Evolutionary conservation across 1,140 invertebrate species (phyloP).

Genomic region (Andricus grossulariae): DNA sequence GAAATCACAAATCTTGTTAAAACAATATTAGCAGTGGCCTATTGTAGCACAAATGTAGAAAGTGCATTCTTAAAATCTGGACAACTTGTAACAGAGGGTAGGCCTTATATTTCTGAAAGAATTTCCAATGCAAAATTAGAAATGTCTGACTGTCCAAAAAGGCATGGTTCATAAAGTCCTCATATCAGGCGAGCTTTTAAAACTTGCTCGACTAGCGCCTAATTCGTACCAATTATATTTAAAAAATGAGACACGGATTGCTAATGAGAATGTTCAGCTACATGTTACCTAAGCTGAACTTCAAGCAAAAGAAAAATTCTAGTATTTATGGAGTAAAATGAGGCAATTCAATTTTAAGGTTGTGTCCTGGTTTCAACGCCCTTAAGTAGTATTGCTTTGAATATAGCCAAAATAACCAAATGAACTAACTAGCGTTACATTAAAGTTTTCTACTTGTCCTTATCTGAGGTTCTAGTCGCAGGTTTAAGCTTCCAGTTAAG

Average conservation of each 20-base stretch:
- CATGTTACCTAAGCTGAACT: slow-evolving; percentile 16
- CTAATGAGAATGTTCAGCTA: slow-evolving; percentile 11
- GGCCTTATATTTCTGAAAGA: slow-evolving; percentile 36
- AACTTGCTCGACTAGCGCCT: slow-evolving; percentile 31
- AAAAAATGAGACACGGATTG: slow-evolving; percentile 32
- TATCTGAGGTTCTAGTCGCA: too few relatives aligned
- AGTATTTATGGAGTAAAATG: too few relatives aligned
- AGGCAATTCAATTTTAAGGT: too few relatives aligned
- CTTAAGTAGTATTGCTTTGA: too few relatives aligned
- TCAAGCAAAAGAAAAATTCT: background rate
- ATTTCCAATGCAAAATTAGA: slow-evolving; percentile 37
- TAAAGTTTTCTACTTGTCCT: too few relatives aligned
- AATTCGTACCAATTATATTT: slow-evolving; percentile 32
- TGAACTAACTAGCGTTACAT: too few relatives aligned
- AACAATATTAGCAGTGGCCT: slow-evolving; percentile 21
- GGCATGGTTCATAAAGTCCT: slow-evolving; percentile 31
- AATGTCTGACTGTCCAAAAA: slow-evolving; percentile 33
- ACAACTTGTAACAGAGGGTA: slow-evolving; percentile 37
- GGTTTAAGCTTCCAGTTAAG: too few relatives aligned
- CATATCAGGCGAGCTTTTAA: slow-evolving; percentile 37
- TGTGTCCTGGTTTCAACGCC: too few relatives aligned
- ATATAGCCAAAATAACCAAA: too few relatives aligned
- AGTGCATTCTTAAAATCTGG: slow-evolving; percentile 40
- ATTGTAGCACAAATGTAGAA: slow-evolving; percentile 42
- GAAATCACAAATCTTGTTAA: slow-evolving; percentile 33